Base-by-base conservation (phyloP, 2,888 invertebrate genomes). In the Bellardia bayeri region DNA sequence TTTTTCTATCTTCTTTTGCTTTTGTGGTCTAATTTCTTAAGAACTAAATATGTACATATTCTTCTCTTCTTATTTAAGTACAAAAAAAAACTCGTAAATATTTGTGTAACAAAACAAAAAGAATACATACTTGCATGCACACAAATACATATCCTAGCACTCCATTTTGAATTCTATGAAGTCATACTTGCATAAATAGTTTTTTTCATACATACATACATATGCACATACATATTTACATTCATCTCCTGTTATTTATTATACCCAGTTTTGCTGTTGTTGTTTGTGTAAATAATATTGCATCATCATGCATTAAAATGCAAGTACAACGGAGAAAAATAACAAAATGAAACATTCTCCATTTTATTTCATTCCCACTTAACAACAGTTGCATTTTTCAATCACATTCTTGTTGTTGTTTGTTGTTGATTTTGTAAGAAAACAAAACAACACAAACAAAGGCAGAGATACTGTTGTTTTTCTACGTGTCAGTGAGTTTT, bases 291-390 rank as follows among this genome's bases (percentile, higher is more conserved):
- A 82, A 58, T 42, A 76, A 69, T 82, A 75, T 82, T 76, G 82
- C 82, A 76, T 83, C 82, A 83, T 83, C 82, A 42, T 76, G 51
- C 76, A 68, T 74, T 66, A 23, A 66, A 72, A 74, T 82, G 45
- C 63, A 72, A 63, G 9, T 1, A 54, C 16, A 51, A 13, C n/a
- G 6, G 2, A 33, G 6, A 33, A 63, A n/a, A 66, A 56, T 23
- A 63, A 56, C 42, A 63, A 80, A 80, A 71, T 56, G 40, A 80
- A 80, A 71, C 40, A 49, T 61, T 61, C 61, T 61, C 58, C 33
- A 33, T 61, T 30, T 33, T 61, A 33, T 61, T 71, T 61, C 13
- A 37, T n/a, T 79, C 66, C 45, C 63, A 37, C 63, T 16, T 37
- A 80, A 63, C 51, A 66, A 56, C 23, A 64, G 42, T 72, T 56